Conservation (phyloP, 2,797 vertebrate genomes). For the Jordanella pulchra region DNA sequence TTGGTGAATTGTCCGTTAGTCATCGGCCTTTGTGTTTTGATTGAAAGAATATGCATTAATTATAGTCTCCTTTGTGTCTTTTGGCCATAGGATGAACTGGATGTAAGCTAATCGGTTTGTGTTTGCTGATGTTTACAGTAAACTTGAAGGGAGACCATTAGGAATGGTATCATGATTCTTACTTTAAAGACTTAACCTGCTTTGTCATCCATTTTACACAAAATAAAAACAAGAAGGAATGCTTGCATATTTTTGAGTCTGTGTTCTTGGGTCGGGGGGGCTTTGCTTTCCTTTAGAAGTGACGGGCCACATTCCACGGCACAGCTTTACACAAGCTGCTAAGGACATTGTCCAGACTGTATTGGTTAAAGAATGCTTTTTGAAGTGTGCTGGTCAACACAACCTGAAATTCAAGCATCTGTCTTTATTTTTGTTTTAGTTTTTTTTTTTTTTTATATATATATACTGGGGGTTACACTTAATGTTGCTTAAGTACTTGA, state of each 20-base stretch:
- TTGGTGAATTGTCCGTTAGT: constrained; percentile 69
- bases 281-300: constrained; percentile 31
- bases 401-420: not conserved
- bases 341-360: constrained; percentile 46
- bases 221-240: constrained; percentile 13
- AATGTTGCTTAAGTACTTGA: not conserved
- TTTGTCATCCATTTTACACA: constrained; percentile 20
- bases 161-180: not conserved
- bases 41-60: constrained; percentile 82
- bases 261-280: constrained; percentile 9
- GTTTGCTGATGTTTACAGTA: constrained; percentile 3
- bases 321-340: constrained; percentile 53
- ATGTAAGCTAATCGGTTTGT: constrained; percentile 46
- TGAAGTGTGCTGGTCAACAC: constrained; percentile 21
- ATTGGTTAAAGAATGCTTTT: constrained; percentile 27
- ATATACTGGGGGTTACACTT: not conserved
- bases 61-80: constrained; percentile 66
- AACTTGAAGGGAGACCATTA: not conserved
- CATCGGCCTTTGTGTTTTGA: constrained; percentile 72
- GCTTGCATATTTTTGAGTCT: constrained; percentile 6
- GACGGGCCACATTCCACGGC: constrained; percentile 52
- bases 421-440: not conserved
- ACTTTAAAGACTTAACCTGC: not conserved
- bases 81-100: constrained; percentile 66
- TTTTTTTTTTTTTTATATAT: not conserved